These are phyloP conservation scores for Lutraria lutraria DNA, from an alignment of 2,888 invertebrate species.

Conservation along the genomic window DNA sequence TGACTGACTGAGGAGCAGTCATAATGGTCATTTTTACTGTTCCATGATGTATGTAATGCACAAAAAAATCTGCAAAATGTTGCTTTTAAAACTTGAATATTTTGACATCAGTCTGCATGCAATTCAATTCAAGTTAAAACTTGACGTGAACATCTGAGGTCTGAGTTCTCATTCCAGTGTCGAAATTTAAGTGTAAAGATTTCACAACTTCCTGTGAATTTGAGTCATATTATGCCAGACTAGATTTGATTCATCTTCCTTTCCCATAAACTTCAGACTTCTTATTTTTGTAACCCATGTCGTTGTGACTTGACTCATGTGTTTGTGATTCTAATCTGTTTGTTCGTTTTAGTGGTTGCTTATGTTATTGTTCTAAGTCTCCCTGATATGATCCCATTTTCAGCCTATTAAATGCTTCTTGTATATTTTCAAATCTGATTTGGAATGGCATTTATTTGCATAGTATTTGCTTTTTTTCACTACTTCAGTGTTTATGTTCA, in stretches of 20 bases:
- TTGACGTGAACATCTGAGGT: not conserved
- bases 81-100: not conserved
- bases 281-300: not conserved
- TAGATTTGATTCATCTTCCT: not conserved
- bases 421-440: constrained; percentile 16
- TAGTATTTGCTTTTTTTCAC: constrained; percentile 2
- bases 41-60: not conserved
- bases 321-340: too few relatives aligned
- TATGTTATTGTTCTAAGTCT: not conserved
- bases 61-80: not conserved
- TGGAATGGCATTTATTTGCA: constrained; percentile 18
- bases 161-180: not conserved
- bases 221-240: not conserved
- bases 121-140: not conserved
- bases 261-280: not conserved
- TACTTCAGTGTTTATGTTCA: constrained; percentile 19
- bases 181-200: not conserved
- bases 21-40: too few relatives aligned
- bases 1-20: not conserved
- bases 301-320: not conserved
- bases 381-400: constrained; percentile 1
- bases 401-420: not conserved
- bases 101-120: not conserved
- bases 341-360: not conserved
- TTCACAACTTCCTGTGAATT: not conserved